Conservation (phyloP, 1,140 invertebrate species). For the Arion vulgaris region DNA sequence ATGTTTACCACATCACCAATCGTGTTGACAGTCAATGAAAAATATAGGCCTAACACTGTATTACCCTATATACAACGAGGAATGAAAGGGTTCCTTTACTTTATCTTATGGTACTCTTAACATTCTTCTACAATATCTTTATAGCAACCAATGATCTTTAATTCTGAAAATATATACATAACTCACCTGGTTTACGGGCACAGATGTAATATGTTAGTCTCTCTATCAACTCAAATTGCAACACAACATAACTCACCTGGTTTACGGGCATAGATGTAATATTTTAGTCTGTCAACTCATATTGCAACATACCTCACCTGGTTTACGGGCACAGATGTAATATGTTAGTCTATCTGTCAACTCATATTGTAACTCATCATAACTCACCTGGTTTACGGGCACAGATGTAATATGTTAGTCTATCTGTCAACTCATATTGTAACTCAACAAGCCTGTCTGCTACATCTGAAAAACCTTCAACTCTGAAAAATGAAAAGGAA, state of each 20-base stretch:
- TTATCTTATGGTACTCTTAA: too few species aligned
- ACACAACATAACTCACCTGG: slow-evolving; percentile 75
- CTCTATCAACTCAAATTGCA: slow-evolving; percentile 86
- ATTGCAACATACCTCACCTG: slow-evolving; percentile 85
- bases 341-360: slow-evolving; percentile 92
- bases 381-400: slow-evolving; percentile 81
- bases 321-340: slow-evolving; percentile 88
- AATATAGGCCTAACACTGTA: too few species aligned
- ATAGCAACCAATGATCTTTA: too few species aligned
- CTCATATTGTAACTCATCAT: slow-evolving; percentile 74
- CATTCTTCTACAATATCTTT: too few species aligned
- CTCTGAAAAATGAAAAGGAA: slow-evolving; percentile 75
- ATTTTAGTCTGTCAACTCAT: slow-evolving; percentile 95
- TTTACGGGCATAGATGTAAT: slow-evolving; percentile 88
- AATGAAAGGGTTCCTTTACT: too few species aligned
- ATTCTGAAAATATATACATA: too few species aligned
- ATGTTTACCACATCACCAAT: too few species aligned
- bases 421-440: slow-evolving; percentile 95
- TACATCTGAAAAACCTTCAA: slow-evolving; percentile 86
- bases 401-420: slow-evolving; percentile 90
- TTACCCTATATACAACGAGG: too few species aligned
- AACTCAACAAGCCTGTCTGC: slow-evolving; percentile 88
- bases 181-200: slow-evolving; percentile 82
- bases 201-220: slow-evolving; percentile 91
- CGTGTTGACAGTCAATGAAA: too few species aligned